Percentiles rank a stretch among this genome's conserved stretches.
These are phyloP conservation scores for Dinocampus coccinellae DNA, from an alignment of 2,888 invertebrate genomes.

Conservation along the genomic window DNA sequence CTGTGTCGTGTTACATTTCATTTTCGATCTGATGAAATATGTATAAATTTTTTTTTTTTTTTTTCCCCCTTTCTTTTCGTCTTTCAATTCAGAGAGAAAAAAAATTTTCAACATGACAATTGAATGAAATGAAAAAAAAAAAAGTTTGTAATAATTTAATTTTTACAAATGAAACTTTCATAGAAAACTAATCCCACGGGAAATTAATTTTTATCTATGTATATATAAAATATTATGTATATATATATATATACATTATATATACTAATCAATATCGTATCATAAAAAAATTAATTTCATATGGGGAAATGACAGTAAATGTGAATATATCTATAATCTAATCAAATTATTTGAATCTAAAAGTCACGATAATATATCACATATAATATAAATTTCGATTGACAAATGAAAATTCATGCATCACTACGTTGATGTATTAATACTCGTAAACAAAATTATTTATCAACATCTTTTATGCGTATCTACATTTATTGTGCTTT, in stretches of 20 bases:
- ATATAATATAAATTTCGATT: neutral
- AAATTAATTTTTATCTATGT: constrained; percentile 17
- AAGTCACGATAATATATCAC: neutral
- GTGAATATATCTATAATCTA: neutral
- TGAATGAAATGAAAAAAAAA: constrained; percentile 9
- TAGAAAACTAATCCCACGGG: constrained; percentile 12
- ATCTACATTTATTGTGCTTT: neutral
- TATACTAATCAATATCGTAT: constrained; percentile 25
- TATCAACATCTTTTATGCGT: too few relatives aligned
- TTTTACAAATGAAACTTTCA: neutral
- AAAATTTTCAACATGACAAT: too few relatives aligned
- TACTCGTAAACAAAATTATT: neutral
- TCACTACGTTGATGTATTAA: too few relatives aligned
- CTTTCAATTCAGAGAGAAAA: too few relatives aligned
- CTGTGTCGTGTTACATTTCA: too few relatives aligned
- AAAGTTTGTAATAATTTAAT: constrained; percentile 3
- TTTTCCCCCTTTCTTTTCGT: too few relatives aligned
- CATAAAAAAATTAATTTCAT: constrained; percentile 2
- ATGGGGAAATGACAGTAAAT: neutral
- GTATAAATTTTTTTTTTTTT: too few relatives aligned
- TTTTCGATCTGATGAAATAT: too few relatives aligned
- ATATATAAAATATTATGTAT: constrained; percentile 2
- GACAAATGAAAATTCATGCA: neutral
- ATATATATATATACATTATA: neutral
- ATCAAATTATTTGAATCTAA: neutral